Conservation (phyloP, 2,797 vertebrate species). For the Phylloscopus collybita region DNA sequence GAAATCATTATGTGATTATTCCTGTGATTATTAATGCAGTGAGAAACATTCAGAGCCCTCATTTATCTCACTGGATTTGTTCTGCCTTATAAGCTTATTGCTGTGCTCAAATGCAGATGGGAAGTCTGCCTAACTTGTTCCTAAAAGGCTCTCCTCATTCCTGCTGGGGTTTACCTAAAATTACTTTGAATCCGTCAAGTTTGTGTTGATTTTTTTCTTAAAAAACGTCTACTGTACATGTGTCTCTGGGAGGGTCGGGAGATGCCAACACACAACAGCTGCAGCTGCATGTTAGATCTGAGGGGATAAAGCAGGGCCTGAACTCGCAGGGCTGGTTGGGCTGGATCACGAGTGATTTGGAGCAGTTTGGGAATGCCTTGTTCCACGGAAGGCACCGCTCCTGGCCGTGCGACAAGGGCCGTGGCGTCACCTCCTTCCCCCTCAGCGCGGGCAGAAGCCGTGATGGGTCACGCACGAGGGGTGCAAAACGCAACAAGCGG, state of each 20-base stretch:
- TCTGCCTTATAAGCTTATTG: background rate
- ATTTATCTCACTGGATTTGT: background rate
- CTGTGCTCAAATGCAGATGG: background rate
- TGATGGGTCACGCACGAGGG: rapidly evolving
- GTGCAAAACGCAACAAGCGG: rapidly evolving
- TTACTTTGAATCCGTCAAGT: background rate
- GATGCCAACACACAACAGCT: rapidly evolving
- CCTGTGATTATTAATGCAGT: background rate
- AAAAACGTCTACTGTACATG: rapidly evolving
- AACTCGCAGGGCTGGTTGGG: rapidly evolving
- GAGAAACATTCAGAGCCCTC: background rate
- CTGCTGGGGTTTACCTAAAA: background rate
- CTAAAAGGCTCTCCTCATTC: background rate
- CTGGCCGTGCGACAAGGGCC: rapidly evolving
- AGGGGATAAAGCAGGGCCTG: rapidly evolving
- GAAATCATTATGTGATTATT: background rate
- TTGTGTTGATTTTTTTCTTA: background rate
- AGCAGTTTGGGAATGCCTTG: background rate
- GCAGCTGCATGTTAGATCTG: rapidly evolving
- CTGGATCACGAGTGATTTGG: rapidly evolving
- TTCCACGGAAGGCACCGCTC: rapidly evolving
- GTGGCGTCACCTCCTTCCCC: background rate
- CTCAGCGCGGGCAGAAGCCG: too few species aligned
- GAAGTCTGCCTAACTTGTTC: background rate
- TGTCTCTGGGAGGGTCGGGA: background rate